A percentile compares a stretch with the other conserved stretches of the same genome.
phyloP scores from a whole-genome alignment of 2,797 vertebrate genomes.

The Kryptolebias ocellatus region DNA sequence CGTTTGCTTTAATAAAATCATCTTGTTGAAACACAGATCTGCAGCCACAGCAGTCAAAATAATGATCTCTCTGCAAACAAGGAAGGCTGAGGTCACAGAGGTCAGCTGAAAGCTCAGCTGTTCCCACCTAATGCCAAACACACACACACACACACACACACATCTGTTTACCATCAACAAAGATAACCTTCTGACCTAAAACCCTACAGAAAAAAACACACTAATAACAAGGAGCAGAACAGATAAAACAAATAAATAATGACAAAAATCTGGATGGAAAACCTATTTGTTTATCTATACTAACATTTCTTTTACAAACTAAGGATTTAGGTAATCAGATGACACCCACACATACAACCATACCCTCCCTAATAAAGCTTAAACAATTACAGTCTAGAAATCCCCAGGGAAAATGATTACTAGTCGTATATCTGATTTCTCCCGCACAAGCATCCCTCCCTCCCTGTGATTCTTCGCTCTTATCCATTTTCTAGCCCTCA shows the following conservation, averaged over 20 bases:
- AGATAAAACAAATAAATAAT: background rate
- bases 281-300: background rate
- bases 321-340: conserved; percentile 32
- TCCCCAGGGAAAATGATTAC: conserved; percentile 48
- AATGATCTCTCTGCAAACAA: conserved; percentile 40
- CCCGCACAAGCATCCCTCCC: conserved; percentile 40
- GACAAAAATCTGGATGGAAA: background rate
- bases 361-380: conserved; percentile 16
- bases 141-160: conserved; percentile 30
- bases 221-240: conserved; percentile 3
- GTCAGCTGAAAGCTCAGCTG: conserved; percentile 57
- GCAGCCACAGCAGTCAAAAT: conserved; percentile 24
- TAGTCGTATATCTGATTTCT: conserved; percentile 59
- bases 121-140: conserved; percentile 44
- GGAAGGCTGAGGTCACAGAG: conserved; percentile 50
- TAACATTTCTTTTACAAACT: conserved; percentile 5
- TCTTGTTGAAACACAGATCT: conserved; percentile 30
- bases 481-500: conserved; percentile 37
- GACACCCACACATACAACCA: conserved; percentile 8
- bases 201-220: conserved; percentile 12
- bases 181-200: conserved; percentile 64
- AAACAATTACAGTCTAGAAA: conserved; percentile 46
- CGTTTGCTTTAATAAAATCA: conserved; percentile 11
- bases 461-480: conserved; percentile 29
- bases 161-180: conserved; percentile 63